A percentile compares a stretch with the other conserved stretches of the same genome.
phyloP scores from a whole-genome alignment of 2,113 vertebrate species.

The Pachypanchax playfairii region DNA sequence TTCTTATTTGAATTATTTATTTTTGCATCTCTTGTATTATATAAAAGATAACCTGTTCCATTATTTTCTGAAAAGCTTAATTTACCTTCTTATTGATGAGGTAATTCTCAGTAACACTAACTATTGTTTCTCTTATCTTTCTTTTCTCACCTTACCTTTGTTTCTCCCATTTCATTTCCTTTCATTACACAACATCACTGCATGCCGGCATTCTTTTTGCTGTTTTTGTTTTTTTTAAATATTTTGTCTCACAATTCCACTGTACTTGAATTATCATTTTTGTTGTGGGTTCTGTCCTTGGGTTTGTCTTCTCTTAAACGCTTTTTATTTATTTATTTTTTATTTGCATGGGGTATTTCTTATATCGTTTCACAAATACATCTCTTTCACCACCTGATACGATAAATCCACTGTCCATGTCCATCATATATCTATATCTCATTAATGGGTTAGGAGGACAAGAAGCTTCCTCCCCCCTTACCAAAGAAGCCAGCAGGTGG shows the following conservation, averaged over 20 bases:
- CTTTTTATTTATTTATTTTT: background rate
- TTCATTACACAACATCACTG: constrained; percentile 20
- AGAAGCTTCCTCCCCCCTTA: constrained; percentile 83
- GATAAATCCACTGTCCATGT: constrained; percentile 37
- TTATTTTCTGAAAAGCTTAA: constrained; percentile 16
- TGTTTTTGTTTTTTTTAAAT: constrained; percentile 14
- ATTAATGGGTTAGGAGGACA: constrained; percentile 74
- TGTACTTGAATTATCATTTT: constrained; percentile 23
- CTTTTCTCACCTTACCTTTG: constrained; percentile 39
- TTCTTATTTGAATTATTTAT: background rate
- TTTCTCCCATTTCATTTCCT: constrained; percentile 49
- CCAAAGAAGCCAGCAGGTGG: constrained; percentile 83
- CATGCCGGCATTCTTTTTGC: constrained; percentile 38
- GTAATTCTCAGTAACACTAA: constrained; percentile 56
- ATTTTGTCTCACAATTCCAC: background rate
- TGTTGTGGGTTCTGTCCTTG: no score
- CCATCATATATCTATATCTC: constrained; percentile 32
- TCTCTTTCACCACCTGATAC: constrained; percentile 4
- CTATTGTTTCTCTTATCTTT: constrained; percentile 59
- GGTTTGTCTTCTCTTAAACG: background rate
- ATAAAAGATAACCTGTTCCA: constrained; percentile 5
- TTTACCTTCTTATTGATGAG: constrained; percentile 33
- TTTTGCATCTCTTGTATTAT: background rate
- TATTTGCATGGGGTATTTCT: constrained; percentile 34
- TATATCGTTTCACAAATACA: constrained; percentile 24